Evolutionary conservation across 2,113 vertebrate species (phyloP), one percentile per base, ranked within the genome.

Genomic region (Bubo scandiacus): DNA sequence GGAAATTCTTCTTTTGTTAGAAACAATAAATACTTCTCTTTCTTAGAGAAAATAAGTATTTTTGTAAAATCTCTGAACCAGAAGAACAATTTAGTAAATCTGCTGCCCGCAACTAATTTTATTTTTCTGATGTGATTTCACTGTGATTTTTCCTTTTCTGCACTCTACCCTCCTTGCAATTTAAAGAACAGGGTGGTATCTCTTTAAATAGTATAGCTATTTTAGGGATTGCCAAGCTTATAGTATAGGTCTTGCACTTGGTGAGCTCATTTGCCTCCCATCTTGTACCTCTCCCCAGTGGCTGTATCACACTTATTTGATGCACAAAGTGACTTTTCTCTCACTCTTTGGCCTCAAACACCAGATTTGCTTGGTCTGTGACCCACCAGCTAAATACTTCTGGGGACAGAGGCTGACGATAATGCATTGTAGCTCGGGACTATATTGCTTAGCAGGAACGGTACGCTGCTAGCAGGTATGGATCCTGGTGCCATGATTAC

Each of bases 141-240:
- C 23, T 21, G 51, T 74, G 74, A 43, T 95, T 96, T 95, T 94
- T 87, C 77, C 51, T 84, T 71, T 91, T 85, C 89, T 79, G 42
- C 42, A 66, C 36, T 42, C 43, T 43, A 26, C 17, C 15, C 22
- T 90, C 54, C 47, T 58, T 55, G 27, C 52, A 84, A 67, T 83
- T 82, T 71, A 83, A 42, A 67, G 68, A 95, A 83, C 27, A 58
- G 45, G 5, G 19, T 73, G 27, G 12, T 85, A 62, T 62, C 66
- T 70, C 70, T 87, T 91, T 80, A 92, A 91, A 82, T 14, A 80
- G 68, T 43, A 51, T 15, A 72, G 78, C 38, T 90, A 57, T 43
- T 71, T 78, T 55, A 63, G 65, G 84, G 52, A 54, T 34, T 26
- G 32, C 43, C 52, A 82, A 78, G 78, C 15, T 72, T 59, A 65